phyloP scores from a whole-genome alignment of 2,797 vertebrate genomes.

The Phataginus tricuspis region DNA sequence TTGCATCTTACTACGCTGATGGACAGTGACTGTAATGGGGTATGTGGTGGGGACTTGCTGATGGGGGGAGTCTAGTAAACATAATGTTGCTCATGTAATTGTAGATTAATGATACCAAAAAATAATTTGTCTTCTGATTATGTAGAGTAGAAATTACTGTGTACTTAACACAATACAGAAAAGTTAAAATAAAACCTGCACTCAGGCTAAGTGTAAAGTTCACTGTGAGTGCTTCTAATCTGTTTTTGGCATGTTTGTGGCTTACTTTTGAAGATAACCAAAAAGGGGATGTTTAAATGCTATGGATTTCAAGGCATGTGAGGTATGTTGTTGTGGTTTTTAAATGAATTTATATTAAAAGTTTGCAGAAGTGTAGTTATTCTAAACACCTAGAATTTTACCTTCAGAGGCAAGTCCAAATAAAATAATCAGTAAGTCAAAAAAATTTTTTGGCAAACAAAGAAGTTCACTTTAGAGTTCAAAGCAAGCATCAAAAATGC shows the following conservation, averaged over 20 bases:
- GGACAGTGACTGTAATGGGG: too few relatives aligned
- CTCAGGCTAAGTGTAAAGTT: conserved; percentile 9
- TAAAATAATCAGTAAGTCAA: neutral
- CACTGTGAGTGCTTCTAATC: neutral
- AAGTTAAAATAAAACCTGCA: conserved; percentile 36
- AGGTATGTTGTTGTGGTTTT: neutral
- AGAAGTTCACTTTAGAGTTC: conserved; percentile 34
- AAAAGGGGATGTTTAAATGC: neutral
- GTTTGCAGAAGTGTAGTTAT: neutral
- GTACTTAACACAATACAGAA: conserved; percentile 1
- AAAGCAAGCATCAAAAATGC: conserved; percentile 24
- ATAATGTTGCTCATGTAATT: too few relatives aligned
- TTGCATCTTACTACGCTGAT: too few relatives aligned
- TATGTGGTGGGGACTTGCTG: too few relatives aligned
- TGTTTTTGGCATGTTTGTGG: neutral
- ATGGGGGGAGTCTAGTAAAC: too few relatives aligned
- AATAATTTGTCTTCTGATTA: neutral
- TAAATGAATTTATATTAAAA: conserved; percentile 33
- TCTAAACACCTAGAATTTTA: conserved; percentile 3
- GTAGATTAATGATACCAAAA: too few relatives aligned
- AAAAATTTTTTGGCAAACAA: neutral
- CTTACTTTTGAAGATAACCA: conserved; percentile 12
- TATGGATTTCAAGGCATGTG: neutral
- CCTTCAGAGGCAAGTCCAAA: neutral
- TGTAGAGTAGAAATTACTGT: neutral